Percentiles rank a stretch among this genome's conserved stretches.
Conservation (phyloP, 2,888 invertebrate species). For the Synergus laeviventris region DNA sequence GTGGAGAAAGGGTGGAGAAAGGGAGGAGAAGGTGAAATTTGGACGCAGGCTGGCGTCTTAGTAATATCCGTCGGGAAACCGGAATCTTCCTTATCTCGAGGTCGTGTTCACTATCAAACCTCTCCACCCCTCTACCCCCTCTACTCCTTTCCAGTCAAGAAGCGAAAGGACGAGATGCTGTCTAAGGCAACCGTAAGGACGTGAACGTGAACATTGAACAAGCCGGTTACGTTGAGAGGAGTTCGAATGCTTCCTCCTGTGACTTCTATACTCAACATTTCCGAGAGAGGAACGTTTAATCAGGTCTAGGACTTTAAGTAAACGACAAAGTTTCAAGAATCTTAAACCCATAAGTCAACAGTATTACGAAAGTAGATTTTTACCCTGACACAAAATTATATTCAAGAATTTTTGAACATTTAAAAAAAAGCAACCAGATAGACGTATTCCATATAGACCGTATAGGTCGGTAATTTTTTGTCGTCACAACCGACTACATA, state of each 20-base stretch:
- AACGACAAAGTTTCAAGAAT: slow-evolving; percentile 31
- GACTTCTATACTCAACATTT: slow-evolving; percentile 16
- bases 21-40: slow-evolving; percentile 20
- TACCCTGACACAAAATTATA: too few species aligned
- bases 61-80: slow-evolving; percentile 30
- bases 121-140: not conserved
- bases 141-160: not conserved
- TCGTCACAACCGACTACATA: too few species aligned
- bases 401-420: too few species aligned
- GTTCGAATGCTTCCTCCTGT: slow-evolving; percentile 32
- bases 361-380: not conserved
- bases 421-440: too few species aligned
- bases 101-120: slow-evolving; percentile 7
- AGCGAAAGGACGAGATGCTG: not conserved
- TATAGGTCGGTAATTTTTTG: too few species aligned
- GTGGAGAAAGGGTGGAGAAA: not conserved
- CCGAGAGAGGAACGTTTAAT: slow-evolving; percentile 21
- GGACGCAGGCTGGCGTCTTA: slow-evolving; percentile 25
- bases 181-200: slow-evolving; percentile 23
- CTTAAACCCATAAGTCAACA: not conserved
- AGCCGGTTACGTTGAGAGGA: not conserved
- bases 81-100: slow-evolving; percentile 33
- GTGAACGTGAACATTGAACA: slow-evolving; percentile 21
- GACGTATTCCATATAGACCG: too few species aligned
- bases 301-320: slow-evolving; percentile 13